phyloP scores from a whole-genome alignment of 2,888 invertebrate genomes.

The Lithophane leautieri region DNA sequence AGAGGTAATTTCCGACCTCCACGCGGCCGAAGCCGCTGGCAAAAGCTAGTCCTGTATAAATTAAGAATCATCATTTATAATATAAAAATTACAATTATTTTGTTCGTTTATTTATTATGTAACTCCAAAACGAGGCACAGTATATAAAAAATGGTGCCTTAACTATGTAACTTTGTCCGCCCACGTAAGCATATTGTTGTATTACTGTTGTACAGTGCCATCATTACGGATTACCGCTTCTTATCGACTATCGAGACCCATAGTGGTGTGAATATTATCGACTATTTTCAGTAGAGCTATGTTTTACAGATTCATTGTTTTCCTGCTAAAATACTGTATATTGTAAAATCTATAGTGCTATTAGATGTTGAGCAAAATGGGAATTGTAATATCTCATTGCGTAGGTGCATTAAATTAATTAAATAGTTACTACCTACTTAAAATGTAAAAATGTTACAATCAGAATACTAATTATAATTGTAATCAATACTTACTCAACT shows the following conservation, averaged over 20 bases:
- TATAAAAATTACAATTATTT: no score
- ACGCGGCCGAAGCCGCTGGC: no score
- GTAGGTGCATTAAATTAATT: conserved; percentile 41
- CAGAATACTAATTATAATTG: conserved; percentile 1
- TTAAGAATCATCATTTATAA: no score
- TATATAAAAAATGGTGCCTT: conserved; percentile 82
- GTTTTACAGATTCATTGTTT: conserved; percentile 34
- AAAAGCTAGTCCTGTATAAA: no score
- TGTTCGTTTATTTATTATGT: neutral
- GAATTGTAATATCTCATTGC: conserved; percentile 43
- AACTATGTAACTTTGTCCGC: conserved; percentile 84
- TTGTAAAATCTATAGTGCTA: conserved; percentile 46
- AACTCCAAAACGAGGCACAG: conserved; percentile 42
- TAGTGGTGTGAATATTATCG: conserved; percentile 59
- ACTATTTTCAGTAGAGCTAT: conserved; percentile 41
- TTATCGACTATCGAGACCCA: conserved; percentile 24
- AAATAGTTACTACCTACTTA: no score
- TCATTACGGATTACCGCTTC: conserved; percentile 40
- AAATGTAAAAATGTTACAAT: conserved; percentile 15
- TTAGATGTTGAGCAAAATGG: conserved; percentile 33
- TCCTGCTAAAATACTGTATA: conserved; percentile 26
- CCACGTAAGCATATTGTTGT: conserved; percentile 71
- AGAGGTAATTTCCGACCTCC: no score
- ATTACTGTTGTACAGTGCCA: conserved; percentile 62
- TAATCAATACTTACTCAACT: conserved; percentile 25